A percentile compares a stretch with the other conserved stretches of the same genome.
Conservation (phyloP, 2,888 invertebrate species). For the Dioctria linearis region DNA sequence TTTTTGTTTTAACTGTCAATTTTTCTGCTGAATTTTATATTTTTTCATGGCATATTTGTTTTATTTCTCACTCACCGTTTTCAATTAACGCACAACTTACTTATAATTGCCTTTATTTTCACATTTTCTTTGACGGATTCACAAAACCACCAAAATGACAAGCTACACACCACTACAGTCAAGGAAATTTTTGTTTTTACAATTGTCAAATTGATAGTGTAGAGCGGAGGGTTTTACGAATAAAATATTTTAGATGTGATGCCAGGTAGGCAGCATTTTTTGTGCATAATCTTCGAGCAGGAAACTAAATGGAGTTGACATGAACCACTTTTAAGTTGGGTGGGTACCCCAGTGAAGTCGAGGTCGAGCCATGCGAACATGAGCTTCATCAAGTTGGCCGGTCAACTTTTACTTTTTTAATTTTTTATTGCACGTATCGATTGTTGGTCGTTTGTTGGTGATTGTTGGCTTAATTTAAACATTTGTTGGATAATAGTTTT, state of each 20-base stretch:
- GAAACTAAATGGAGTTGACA: too few relatives aligned
- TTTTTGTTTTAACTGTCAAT: not conserved
- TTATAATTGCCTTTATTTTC: constrained; percentile 41
- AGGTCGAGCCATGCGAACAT: too few relatives aligned
- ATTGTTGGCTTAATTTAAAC: too few relatives aligned
- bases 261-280: not conserved
- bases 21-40: not conserved
- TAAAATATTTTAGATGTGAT: not conserved
- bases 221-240: constrained; percentile 7
- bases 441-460: too few relatives aligned
- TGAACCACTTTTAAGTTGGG: too few relatives aligned
- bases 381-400: too few relatives aligned
- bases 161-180: constrained; percentile 38
- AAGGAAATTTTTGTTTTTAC: constrained; percentile 19
- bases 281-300: too few relatives aligned
- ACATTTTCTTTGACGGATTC: constrained; percentile 54
- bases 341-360: too few relatives aligned
- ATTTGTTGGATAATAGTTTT: too few relatives aligned
- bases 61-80: constrained; percentile 53
- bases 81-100: constrained; percentile 50
- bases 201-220: constrained; percentile 8
- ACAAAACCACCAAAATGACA: constrained; percentile 50
- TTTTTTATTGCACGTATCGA: too few relatives aligned
- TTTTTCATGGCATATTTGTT: not conserved
- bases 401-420: too few relatives aligned